Evolutionary conservation across 1,140 invertebrate species (phyloP).

Genomic region (Diorhabda carinulata): DNA sequence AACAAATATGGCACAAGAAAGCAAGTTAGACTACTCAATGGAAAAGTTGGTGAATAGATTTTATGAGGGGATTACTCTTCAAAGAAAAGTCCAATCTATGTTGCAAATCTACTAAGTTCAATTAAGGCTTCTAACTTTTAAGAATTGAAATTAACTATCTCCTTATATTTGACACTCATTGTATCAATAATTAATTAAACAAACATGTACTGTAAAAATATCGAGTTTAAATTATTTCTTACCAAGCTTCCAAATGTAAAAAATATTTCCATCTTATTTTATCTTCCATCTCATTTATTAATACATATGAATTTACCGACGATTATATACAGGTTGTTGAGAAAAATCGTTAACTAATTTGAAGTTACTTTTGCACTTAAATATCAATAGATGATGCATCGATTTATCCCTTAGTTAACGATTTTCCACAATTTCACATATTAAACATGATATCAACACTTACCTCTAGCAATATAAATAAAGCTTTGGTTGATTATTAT

Average conservation of each 20-base stretch:
- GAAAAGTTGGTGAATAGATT: too few relatives aligned
- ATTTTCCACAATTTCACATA: neutral
- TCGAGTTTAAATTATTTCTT: conserved; percentile 7
- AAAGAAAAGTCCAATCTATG: too few relatives aligned
- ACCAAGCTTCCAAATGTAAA: conserved; percentile 18
- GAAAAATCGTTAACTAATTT: neutral
- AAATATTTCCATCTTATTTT: conserved; percentile 14
- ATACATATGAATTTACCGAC: neutral
- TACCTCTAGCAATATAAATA: conserved; percentile 37
- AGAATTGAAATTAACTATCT: too few relatives aligned
- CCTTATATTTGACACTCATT: neutral
- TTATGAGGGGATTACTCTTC: too few relatives aligned
- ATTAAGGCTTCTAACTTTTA: too few relatives aligned
- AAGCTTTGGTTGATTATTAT: conserved; percentile 40
- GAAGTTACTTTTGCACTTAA: neutral
- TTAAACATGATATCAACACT: neutral
- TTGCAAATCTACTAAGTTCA: too few relatives aligned
- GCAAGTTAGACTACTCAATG: too few relatives aligned
- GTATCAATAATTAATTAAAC: neutral
- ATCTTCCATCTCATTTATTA: neutral
- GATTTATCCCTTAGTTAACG: neutral
- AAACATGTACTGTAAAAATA: conserved; percentile 8
- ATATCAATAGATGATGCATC: neutral
- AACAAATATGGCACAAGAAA: too few relatives aligned
- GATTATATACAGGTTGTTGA: neutral